Base-by-base conservation (phyloP, 1,140 invertebrate species). In the Drosophila albomicans region DNA sequence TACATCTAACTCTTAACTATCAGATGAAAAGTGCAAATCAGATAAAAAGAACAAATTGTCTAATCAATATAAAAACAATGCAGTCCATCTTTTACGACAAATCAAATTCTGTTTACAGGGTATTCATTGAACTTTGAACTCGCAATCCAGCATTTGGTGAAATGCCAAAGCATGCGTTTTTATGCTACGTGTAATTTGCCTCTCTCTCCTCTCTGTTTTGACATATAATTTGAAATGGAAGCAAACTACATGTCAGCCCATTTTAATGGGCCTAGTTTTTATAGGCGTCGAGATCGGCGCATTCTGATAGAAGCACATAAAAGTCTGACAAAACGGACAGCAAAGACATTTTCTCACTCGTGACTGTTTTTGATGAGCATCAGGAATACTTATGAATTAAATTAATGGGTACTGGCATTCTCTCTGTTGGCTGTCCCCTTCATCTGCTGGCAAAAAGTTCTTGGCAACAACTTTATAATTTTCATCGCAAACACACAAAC, bases 391-490 rank as follows among this genome's bases (percentile, higher is more conserved):
- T 51, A 51, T 51, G 46, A 63, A 63, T 63, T 51, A 49, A 63
- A 63, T 63, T 63, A 63, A 63, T 63, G 59, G 51, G 11, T 30
- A 13, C 28, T 13, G 51, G 28, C 28, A 0, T 25, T 11, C 28
- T 28, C 15, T 54, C 13, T 10, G 28, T 32, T 54, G 13, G 3
- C 28, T 15, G 51, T 25, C 20, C 28, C 13, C 28, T 54, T 15
- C 28, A 35, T 35, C 32, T 10, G 8, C 30, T 54, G 32, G 30
- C 16, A 49, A 66, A 72, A 58, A 45, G 66, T 66, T 30, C 38
- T 64, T 49, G 41, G 59, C 52, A 59, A 65, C 67, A 81, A 81
- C 73, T 81, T 81, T 81, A 81, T 68, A 77, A 77, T 80, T 80
- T 71, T 54, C 78, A 58, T 32, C 30, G 54, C 57, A 79, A 15